A percentile compares a stretch with the other conserved stretches of the same genome.
These are phyloP conservation scores for Ochropleura plecta DNA, from an alignment of 2,888 invertebrate genomes.

Conservation along the genomic window DNA sequence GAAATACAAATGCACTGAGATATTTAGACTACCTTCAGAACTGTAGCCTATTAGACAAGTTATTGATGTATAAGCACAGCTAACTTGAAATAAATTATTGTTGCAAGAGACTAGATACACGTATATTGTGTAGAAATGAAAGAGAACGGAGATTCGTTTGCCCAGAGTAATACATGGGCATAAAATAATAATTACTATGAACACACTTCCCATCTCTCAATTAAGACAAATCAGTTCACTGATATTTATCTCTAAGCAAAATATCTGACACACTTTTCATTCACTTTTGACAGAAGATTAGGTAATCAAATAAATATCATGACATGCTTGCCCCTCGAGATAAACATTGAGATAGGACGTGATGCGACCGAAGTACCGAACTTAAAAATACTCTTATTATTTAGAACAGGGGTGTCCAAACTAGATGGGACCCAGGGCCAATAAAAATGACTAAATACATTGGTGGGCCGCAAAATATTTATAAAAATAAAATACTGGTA, in stretches of 20 bases:
- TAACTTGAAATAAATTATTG: background rate
- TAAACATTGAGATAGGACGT: constrained; percentile 38
- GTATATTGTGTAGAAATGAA: background rate
- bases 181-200: constrained; percentile 7
- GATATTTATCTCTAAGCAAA: constrained; percentile 23
- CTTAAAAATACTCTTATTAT: constrained; percentile 38
- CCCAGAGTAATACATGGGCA: background rate
- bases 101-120: background rate
- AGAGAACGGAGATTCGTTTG: background rate
- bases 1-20: background rate
- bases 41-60: background rate
- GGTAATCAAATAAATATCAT: constrained; percentile 15
- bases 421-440: too few species aligned
- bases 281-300: constrained; percentile 5
- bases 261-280: constrained; percentile 5
- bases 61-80: background rate
- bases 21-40: background rate
- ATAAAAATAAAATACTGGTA: too few species aligned
- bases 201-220: background rate
- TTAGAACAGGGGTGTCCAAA: too few species aligned
- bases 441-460: too few species aligned
- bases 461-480: too few species aligned
- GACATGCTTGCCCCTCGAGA: constrained; percentile 20
- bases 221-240: background rate
- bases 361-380: background rate